These are phyloP conservation scores for Temnopleurus reevesii DNA, from an alignment of 53 echinoderm and acorn worm genomes.

Conservation along the genomic window DNA sequence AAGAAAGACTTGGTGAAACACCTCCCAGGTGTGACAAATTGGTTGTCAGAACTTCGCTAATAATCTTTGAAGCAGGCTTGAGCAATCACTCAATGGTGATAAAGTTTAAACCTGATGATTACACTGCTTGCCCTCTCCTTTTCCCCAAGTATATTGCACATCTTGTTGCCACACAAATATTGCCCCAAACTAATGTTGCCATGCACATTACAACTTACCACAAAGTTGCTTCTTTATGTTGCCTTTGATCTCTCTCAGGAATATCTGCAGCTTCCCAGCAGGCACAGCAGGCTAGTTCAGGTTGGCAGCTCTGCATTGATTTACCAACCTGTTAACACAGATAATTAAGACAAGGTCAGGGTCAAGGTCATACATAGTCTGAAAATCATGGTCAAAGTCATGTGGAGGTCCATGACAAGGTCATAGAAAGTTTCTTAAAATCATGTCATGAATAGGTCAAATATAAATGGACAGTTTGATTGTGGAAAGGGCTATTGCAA, in stretches of 20 bases:
- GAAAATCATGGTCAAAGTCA: neutral
- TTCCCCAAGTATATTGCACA: too few species aligned
- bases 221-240: slow-evolving; percentile 38
- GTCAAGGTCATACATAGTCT: too few species aligned
- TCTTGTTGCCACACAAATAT: neutral
- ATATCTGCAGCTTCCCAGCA: slow-evolving; percentile 15
- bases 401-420: too few species aligned
- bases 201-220: neutral
- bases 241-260: slow-evolving; percentile 39
- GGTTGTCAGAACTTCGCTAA: too few species aligned
- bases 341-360: slow-evolving; percentile 2
- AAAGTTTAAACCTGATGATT: neutral
- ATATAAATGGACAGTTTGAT: too few species aligned
- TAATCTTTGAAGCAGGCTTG: too few species aligned
- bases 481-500: too few species aligned
- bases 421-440: neutral
- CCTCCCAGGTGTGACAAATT: too few species aligned
- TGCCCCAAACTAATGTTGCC: neutral
- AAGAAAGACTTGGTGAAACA: too few species aligned
- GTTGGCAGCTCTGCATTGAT: slow-evolving; percentile 13
- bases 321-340: neutral
- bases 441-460: too few species aligned
- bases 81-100: neutral
- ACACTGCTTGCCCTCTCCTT: too few species aligned
- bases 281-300: slow-evolving; percentile 32